phyloP scores from a whole-genome alignment of 2,888 invertebrate genomes.

The Nowickia ferox region DNA sequence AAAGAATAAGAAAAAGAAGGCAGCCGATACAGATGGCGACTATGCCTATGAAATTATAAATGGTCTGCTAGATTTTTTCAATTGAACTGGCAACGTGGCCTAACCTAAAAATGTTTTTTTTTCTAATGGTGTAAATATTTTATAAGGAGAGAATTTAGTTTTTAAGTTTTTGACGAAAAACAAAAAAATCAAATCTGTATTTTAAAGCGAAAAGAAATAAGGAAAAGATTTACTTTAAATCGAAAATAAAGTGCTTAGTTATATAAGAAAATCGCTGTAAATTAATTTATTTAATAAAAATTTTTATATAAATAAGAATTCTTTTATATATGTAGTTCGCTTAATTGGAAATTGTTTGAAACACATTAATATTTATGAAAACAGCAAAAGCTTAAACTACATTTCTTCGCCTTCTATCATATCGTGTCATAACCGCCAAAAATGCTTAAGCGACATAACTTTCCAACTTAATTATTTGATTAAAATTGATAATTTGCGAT shows the following conservation, averaged over 20 bases:
- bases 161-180: not conserved
- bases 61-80: slow-evolving; percentile 81
- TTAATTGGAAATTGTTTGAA: too few species aligned
- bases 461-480: too few species aligned
- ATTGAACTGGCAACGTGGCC: slow-evolving; percentile 77
- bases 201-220: not conserved
- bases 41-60: slow-evolving; percentile 80
- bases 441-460: too few species aligned
- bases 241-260: not conserved
- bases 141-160: slow-evolving; percentile 67
- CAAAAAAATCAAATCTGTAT: not conserved
- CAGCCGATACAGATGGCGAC: slow-evolving; percentile 75
- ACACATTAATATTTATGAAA: too few species aligned
- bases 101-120: slow-evolving; percentile 75
- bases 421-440: too few species aligned
- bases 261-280: slow-evolving; percentile 40
- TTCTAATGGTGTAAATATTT: slow-evolving; percentile 80
- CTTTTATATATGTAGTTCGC: too few species aligned
- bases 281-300: slow-evolving; percentile 51
- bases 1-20: slow-evolving; percentile 81
- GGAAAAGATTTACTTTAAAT: not conserved
- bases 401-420: too few species aligned
- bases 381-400: too few species aligned
- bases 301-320: not conserved
- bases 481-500: too few species aligned